These are phyloP conservation scores for Drosophila nigrodunni DNA, from an alignment of 1,140 invertebrate genomes.

Conservation along the genomic window DNA sequence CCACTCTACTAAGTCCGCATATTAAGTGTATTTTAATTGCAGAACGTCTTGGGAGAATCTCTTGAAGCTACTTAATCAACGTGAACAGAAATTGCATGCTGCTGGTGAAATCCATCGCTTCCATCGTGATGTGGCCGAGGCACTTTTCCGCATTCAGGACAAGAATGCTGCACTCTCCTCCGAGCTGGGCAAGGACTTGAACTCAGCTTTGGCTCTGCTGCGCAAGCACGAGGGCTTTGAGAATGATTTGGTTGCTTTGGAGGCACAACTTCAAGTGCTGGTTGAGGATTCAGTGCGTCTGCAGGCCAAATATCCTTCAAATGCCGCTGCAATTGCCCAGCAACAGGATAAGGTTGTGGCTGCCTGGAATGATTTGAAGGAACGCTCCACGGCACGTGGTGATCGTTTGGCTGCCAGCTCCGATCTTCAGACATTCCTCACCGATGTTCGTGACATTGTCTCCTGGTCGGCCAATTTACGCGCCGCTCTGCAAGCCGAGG, in stretches of 20 bases:
- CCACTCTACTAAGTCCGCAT: neutral
- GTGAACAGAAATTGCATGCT: constrained; percentile 94
- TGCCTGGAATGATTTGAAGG: constrained; percentile 95
- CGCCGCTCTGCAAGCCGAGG: constrained; percentile 92
- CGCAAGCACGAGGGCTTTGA: constrained; percentile 97
- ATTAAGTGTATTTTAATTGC: neutral
- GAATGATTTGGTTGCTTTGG: constrained; percentile 96
- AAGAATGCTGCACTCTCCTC: constrained; percentile 93
- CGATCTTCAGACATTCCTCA: constrained; percentile 94
- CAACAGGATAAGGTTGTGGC: constrained; percentile 93
- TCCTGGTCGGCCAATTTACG: constrained; percentile 94
- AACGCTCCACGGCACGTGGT: constrained; percentile 91
- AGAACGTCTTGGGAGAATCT: constrained; percentile 93
- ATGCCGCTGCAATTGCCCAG: constrained; percentile 94
- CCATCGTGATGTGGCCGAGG: constrained; percentile 97
- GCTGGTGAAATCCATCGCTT: constrained; percentile 98
- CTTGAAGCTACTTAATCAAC: constrained; percentile 92
- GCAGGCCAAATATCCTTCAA: constrained; percentile 95
- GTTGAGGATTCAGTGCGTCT: constrained; percentile 96
- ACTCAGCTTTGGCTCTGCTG: constrained; percentile 93
- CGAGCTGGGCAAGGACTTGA: constrained; percentile 94
- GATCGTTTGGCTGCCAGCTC: constrained; percentile 94
- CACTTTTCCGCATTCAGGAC: constrained; percentile 94
- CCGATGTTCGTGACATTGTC: constrained; percentile 93
- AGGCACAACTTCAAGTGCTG: constrained; percentile 95